Percentiles rank a stretch among this genome's conserved stretches.
Conservation (phyloP, 92 coral and sea anemone genomes). For the Phenganax marumi region DNA sequence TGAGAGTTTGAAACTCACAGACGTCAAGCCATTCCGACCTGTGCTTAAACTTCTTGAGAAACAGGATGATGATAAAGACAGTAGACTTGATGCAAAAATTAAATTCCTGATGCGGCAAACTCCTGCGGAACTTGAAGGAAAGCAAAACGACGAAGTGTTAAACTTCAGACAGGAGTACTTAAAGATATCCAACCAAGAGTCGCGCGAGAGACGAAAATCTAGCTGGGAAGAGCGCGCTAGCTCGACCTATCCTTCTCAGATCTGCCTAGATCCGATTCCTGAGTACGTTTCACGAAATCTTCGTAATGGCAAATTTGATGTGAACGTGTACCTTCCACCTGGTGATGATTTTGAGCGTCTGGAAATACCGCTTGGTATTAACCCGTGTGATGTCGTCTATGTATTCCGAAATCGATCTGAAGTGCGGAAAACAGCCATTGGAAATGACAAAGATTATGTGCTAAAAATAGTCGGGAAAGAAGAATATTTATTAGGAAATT, state of each 20-base stretch:
- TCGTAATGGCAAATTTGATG: slow-evolving; percentile 64
- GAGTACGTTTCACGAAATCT: slow-evolving; percentile 64
- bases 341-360: slow-evolving; percentile 79
- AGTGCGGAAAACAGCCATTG: slow-evolving; percentile 56
- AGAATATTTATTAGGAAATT: slow-evolving; percentile 70
- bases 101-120: slow-evolving; percentile 83
- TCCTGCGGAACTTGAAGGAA: slow-evolving; percentile 81
- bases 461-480: slow-evolving; percentile 89
- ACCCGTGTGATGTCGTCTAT: slow-evolving; percentile 66
- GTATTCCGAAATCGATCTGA: slow-evolving; percentile 62
- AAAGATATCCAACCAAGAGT: slow-evolving; percentile 65
- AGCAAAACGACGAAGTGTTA: slow-evolving; percentile 78
- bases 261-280: slow-evolving; percentile 60
- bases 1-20: slow-evolving; percentile 77
- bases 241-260: slow-evolving; percentile 81
- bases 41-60: slow-evolving; percentile 77
- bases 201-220: slow-evolving; percentile 65
- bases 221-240: slow-evolving; percentile 86
- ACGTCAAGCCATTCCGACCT: slow-evolving; percentile 88
- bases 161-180: slow-evolving; percentile 81
- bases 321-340: slow-evolving; percentile 83
- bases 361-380: slow-evolving; percentile 77
- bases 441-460: slow-evolving; percentile 66
- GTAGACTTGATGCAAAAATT: slow-evolving; percentile 72
- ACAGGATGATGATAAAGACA: slow-evolving; percentile 72